Conservation (phyloP, 2,797 vertebrate genomes). For the Mus minutoides region DNA sequence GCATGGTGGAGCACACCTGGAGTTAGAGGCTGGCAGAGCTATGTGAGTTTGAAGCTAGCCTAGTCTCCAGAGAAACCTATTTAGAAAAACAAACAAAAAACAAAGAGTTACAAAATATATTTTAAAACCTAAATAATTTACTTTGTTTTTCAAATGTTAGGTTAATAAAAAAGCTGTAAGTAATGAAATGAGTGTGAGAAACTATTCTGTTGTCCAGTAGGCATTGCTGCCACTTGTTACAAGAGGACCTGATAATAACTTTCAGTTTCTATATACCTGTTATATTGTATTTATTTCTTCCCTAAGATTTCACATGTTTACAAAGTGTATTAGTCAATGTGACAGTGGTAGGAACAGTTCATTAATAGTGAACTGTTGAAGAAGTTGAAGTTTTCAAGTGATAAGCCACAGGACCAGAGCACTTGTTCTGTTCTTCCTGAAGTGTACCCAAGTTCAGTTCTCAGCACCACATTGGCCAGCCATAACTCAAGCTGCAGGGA, state of each 20-base stretch:
- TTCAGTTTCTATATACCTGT: not conserved
- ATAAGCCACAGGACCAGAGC: not conserved
- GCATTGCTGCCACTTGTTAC: not conserved
- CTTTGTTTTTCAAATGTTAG: not conserved
- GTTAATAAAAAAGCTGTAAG: slow-evolving; percentile 1
- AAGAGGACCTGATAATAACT: not conserved
- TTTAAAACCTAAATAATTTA: not conserved
- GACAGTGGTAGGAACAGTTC: not conserved
- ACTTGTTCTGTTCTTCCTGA: not conserved
- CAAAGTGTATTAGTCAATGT: not conserved
- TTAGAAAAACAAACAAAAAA: not conserved
- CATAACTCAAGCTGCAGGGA: not conserved
- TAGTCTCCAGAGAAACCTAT: not conserved
- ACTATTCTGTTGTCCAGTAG: not conserved
- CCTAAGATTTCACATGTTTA: not conserved
- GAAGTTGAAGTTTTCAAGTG: not conserved
- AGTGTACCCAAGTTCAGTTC: not conserved
- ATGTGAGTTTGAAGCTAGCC: not conserved
- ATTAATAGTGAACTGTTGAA: not conserved
- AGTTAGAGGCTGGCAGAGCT: not conserved
- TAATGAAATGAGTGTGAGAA: not conserved
- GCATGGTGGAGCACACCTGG: not conserved
- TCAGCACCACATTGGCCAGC: not conserved
- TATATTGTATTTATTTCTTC: not conserved
- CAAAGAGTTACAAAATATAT: not conserved